These are phyloP conservation scores for Tamandua tetradactyla DNA, from an alignment of 2,797 vertebrate species.

Conservation along the genomic window DNA sequence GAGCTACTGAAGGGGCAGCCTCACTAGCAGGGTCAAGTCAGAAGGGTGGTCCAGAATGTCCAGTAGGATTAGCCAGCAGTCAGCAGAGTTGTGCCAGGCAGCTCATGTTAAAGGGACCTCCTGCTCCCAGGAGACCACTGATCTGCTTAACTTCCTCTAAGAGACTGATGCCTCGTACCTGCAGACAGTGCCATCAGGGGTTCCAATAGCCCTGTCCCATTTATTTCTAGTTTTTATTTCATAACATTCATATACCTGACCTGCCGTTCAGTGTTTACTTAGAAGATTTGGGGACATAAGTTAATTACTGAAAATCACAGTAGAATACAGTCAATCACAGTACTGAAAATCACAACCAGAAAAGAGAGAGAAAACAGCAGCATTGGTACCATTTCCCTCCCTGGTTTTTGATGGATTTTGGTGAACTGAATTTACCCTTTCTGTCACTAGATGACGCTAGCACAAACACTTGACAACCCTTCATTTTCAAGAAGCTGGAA, in stretches of 20 bases:
- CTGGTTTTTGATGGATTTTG: background rate
- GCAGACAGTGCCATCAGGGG: background rate
- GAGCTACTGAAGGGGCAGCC: background rate
- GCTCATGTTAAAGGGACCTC: background rate
- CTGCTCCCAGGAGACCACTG: background rate
- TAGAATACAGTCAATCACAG: background rate
- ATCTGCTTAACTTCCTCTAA: background rate
- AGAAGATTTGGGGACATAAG: background rate
- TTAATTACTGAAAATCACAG: conserved; percentile 7
- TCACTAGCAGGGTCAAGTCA: background rate
- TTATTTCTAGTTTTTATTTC: conserved; percentile 5
- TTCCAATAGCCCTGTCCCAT: background rate
- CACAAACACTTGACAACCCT: background rate
- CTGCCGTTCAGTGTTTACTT: background rate
- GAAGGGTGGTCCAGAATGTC: background rate
- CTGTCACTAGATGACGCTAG: conserved; percentile 11
- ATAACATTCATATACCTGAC: background rate
- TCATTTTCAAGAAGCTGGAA: background rate
- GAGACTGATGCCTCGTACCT: background rate
- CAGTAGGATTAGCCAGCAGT: background rate
- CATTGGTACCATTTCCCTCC: background rate
- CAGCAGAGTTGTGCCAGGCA: background rate
- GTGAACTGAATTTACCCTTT: background rate
- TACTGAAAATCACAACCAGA: background rate
- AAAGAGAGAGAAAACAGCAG: background rate